Conservation (phyloP, 2,113 vertebrate species). For the Carassius gibelio region DNA sequence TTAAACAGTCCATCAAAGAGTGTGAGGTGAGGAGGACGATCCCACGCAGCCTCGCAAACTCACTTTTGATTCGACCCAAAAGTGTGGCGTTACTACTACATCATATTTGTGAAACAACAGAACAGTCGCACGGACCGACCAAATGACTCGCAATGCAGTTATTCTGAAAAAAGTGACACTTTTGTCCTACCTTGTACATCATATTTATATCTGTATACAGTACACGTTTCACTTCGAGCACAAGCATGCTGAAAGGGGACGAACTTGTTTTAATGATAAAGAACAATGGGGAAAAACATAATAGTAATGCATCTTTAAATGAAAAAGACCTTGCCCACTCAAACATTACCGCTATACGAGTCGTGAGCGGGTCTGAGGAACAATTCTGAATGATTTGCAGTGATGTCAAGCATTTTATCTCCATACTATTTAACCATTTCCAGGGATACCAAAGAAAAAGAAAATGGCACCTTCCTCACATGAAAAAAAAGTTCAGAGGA, state of each 20-base stretch:
- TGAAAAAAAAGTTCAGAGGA: background rate
- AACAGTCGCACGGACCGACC: conserved; percentile 59
- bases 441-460: background rate
- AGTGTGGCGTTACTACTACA: conserved; percentile 14
- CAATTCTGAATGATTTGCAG: background rate
- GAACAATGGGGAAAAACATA: conserved; percentile 30
- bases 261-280: background rate
- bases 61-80: background rate
- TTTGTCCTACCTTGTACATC: conserved; percentile 69
- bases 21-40: conserved; percentile 13
- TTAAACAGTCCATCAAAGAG: conserved; percentile 33
- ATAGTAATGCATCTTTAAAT: conserved; percentile 22
- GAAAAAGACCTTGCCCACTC: background rate
- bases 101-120: background rate
- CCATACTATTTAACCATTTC: background rate
- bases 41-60: conserved; percentile 10
- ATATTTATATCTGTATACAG: conserved; percentile 76
- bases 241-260: conserved; percentile 75
- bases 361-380: background rate
- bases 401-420: background rate
- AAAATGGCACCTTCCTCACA: conserved; percentile 28
- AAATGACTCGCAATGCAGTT: conserved; percentile 69
- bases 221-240: conserved; percentile 73
- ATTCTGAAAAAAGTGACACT: conserved; percentile 71
- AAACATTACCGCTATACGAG: background rate